phyloP scores from a whole-genome alignment of 2,888 invertebrate genomes.

The Lasiommata megera region DNA sequence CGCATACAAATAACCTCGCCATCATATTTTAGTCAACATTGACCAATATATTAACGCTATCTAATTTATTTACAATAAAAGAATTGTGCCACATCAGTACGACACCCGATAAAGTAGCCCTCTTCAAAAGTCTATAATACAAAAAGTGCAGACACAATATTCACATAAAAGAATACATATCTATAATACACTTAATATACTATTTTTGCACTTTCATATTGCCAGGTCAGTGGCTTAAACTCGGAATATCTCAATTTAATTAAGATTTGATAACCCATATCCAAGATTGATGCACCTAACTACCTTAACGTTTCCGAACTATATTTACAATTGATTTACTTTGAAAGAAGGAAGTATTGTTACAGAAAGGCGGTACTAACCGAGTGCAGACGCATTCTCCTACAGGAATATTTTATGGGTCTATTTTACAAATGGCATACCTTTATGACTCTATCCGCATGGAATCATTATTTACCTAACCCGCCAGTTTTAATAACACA shows the following conservation, averaged over 20 bases:
- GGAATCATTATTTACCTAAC: slow-evolving; percentile 33
- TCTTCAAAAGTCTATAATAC: slow-evolving; percentile 64
- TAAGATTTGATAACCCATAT: slow-evolving; percentile 74
- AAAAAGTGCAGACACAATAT: slow-evolving; percentile 76
- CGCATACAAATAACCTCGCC: slow-evolving; percentile 34
- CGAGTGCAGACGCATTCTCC: slow-evolving; percentile 32
- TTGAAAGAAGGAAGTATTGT: slow-evolving; percentile 64
- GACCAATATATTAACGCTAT: slow-evolving; percentile 46
- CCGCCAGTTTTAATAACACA: background rate
- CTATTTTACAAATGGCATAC: slow-evolving; percentile 49
- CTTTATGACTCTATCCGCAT: slow-evolving; percentile 49
- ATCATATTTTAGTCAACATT: slow-evolving; percentile 56
- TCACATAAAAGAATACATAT: slow-evolving; percentile 72
- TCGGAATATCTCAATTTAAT: slow-evolving; percentile 78
- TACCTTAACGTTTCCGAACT: slow-evolving; percentile 51
- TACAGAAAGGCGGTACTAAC: slow-evolving; percentile 46
- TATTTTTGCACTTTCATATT: slow-evolving; percentile 78
- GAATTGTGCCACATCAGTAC: slow-evolving; percentile 74
- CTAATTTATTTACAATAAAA: slow-evolving; percentile 73
- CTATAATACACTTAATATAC: slow-evolving; percentile 72
- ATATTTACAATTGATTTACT: slow-evolving; percentile 63
- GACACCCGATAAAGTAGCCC: slow-evolving; percentile 61
- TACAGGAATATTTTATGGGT: slow-evolving; percentile 20
- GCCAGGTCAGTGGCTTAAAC: slow-evolving; percentile 77
- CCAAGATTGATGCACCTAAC: slow-evolving; percentile 60